Evolutionary conservation across 2,888 invertebrate species (phyloP), one percentile per base, ranked within the genome.

Genomic region (Trilocha varians): DNA sequence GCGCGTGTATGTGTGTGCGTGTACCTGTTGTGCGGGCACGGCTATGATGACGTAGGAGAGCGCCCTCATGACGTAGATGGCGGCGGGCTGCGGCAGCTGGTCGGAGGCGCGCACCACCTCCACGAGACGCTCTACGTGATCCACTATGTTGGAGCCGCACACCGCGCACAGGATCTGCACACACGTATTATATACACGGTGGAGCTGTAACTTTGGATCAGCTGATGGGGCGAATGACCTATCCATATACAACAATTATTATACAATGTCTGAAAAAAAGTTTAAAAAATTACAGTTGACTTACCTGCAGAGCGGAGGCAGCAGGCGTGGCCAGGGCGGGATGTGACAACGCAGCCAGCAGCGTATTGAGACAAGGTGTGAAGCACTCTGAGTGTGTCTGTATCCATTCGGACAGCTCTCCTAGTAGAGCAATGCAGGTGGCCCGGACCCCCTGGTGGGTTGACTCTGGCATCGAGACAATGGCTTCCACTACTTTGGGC

Each of bases 391-490:
- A 89, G 82, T 98, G 97, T 56, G 89, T 89, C 63, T 96, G 94
- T 41, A 98, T 92, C 98, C 98, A 99, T 70, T 99, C 98, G 68
- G 95, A 93, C 33, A 98, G 87, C 79, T 98, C 97, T 1, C 97
- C 97, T 36, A 98, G 83, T 38, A 98, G 83, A 53, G 93, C 87
- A 43, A 97, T 91, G 55, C 97, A 95, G 0, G 98, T 98, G 68
- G 93, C 91, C 42, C 94, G 89, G 0, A 99, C 96, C 0, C 96
- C 95, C 18, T 94, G 88, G 70, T 98, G 98, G 0, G 92, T 89
- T 17, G 90, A 90, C 53, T 91, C 91, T 0, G 97, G 95, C 66
- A 97, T 90, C 50, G 91, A 91, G 33, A 98, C 79, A 47, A 98
- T 95, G 11, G 96, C 95, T 68, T 96, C 93, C 9, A 98, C 92